Base-by-base conservation (phyloP, 2,888 invertebrate species). In the Iselma pallidipennis region DNA sequence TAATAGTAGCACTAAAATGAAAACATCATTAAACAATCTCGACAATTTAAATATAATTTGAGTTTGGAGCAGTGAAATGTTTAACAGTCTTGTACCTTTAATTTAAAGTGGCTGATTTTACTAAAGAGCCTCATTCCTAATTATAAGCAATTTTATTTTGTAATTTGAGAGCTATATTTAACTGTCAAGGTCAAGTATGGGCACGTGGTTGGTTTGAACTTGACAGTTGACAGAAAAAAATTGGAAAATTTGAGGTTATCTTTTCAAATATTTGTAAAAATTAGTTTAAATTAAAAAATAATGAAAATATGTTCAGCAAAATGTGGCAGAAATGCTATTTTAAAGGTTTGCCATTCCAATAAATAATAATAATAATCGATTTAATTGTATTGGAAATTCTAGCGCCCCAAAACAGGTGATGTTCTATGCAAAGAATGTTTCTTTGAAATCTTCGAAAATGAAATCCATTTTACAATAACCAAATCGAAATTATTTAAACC, bases 401-500 rank as follows among this genome's bases (percentile, higher is more conserved):
- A 94, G 94, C 86, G 95, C 12, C 95, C 95, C 0, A 95, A 95
- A 86, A 95, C 94, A 6, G 93, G 94, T 0, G 93, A 95, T 83
- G 89, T 93, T 0, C 82, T 98, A 21, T 98, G 98, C 78, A 96
- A 95, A 81, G 91, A 94, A 74, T 98, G 98, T 81, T 98, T 98
- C 78, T 97, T 90, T 78, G 87, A 86, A 79, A 94, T 94, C 0
- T 98, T 98, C 81, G 98, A 98, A 84, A 89, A 90, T 55, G 98
- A 98, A 85, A 89, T 98, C 66, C 97, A 98, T 82, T 89, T 91
- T 74, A 98, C 97, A 0, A 96, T 98, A 53, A 84, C 84, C 1
- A 87, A 89, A 75, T 92, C 89, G 23, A 86, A 91, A 66, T 83
- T 98, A 52, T 98, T 98, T 78, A 89, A 88, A 56, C 85, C 83